phyloP scores from a whole-genome alignment of 2,888 invertebrate genomes.

The Autographa pulchrina region DNA sequence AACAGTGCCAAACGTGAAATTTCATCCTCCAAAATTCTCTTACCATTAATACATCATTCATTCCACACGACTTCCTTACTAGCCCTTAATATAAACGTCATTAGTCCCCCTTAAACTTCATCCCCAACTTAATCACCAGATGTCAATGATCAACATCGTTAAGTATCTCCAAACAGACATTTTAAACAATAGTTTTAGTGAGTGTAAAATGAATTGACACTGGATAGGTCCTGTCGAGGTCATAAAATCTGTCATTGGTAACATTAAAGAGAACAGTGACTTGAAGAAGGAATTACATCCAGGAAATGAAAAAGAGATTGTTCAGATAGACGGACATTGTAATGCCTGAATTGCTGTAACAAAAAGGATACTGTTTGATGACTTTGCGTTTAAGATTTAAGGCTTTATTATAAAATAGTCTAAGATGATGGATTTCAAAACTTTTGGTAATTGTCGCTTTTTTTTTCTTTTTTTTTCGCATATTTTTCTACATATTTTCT shows the following conservation, averaged over 20 bases:
- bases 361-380: neutral
- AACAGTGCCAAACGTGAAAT: neutral
- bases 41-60: conserved; percentile 1
- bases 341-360: neutral
- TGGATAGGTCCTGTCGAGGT: conserved; percentile 55
- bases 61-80: conserved; percentile 8
- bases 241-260: conserved; percentile 70
- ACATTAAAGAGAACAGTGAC: conserved; percentile 60
- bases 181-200: conserved; percentile 70
- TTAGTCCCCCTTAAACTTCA: conserved; percentile 33
- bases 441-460: too few species aligned
- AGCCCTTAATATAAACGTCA: conserved; percentile 31
- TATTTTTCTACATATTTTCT: too few species aligned
- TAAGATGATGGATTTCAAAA: too few species aligned
- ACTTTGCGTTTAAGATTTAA: too few species aligned
- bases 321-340: conserved; percentile 6
- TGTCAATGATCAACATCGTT: conserved; percentile 68
- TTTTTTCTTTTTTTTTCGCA: too few species aligned
- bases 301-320: conserved; percentile 42
- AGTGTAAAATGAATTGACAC: conserved; percentile 66
- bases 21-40: neutral
- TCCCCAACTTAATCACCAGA: conserved; percentile 53
- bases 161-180: conserved; percentile 58
- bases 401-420: too few species aligned
- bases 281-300: conserved; percentile 55